Conservation (phyloP, 2,113 vertebrate genomes). For the Hypomesus transpacificus region DNA sequence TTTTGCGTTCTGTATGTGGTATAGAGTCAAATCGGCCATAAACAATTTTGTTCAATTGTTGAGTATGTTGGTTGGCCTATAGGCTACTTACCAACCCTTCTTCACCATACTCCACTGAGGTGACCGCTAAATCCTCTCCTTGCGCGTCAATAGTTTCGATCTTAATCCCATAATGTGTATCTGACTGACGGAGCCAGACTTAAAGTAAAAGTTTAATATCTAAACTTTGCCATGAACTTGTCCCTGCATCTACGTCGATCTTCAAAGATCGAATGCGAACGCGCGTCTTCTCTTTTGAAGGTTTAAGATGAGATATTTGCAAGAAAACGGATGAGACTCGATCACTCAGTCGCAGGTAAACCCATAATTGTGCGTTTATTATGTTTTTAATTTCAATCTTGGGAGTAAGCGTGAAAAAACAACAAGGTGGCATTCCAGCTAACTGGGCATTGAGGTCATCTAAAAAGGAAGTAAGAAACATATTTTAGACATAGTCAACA, state of each 20-base stretch:
- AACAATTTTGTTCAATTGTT: background rate
- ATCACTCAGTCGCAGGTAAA: conserved; percentile 80
- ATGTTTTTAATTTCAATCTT: conserved; percentile 86
- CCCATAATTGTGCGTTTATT: conserved; percentile 85
- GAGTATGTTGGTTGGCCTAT: background rate
- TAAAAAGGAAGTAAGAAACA: conserved; percentile 65
- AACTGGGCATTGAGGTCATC: conserved; percentile 76
- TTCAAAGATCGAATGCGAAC: conserved; percentile 84
- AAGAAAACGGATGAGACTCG: conserved; percentile 82
- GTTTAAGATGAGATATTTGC: conserved; percentile 82
- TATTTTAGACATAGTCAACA: no score
- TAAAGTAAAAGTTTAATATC: conserved; percentile 85
- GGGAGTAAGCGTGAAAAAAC: conserved; percentile 86
- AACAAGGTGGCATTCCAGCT: conserved; percentile 82
- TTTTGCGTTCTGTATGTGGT: background rate
- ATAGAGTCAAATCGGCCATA: no score
- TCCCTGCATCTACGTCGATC: conserved; percentile 80
- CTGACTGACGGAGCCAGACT: conserved; percentile 85
- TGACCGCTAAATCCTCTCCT: conserved; percentile 82
- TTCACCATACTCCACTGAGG: conserved; percentile 79
- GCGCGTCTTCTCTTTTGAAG: conserved; percentile 74
- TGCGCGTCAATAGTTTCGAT: conserved; percentile 85
- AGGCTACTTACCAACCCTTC: conserved; percentile 81
- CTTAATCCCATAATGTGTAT: conserved; percentile 86
- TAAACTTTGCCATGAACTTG: conserved; percentile 86